Base-by-base conservation (phyloP, 37 sponge, comb jelly and placozoan genomes). In the Halichondria panicea region DNA sequence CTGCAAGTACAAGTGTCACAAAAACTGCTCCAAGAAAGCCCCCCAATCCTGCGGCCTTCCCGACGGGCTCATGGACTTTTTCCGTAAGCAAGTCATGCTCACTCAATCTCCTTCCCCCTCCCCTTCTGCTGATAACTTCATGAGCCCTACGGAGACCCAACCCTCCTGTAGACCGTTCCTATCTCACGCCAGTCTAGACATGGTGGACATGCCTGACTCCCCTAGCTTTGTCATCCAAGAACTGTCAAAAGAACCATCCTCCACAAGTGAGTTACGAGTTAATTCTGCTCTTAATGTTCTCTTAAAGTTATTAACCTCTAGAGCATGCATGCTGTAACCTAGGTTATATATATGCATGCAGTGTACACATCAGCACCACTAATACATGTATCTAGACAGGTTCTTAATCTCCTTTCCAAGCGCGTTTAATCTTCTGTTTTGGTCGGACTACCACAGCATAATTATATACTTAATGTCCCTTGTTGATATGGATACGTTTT, bases 11-110 rank as follows among this genome's bases (percentile, higher is more conserved):
- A 88, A 82, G 60, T 91, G 87, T 73, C 96, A 95, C 66, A 88
- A 82, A 72, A 66, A 70, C 11, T 95, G 96, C 70, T 66, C 83
- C 11, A 60, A 52, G 42, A 78, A 88, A 60, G 96, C 84, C 8
- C 96, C 96, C 21, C 78, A 82, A 37, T 88, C 89, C 21, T 95
- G 96, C 59, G 96, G 96, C 0, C 87, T 95, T 0, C 87, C 92
- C 33, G 80, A 42, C 15, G 89, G 78, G 25, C 78, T 88, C 36
- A 84, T 91, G 53, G 63, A 88, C 12, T 88, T 74, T 52, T 87
- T 80, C 80, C 76, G 79, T 39, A 34, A 79, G 73, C 94, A 89
- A 5, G 0, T 84, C 1, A 25, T 70, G 28, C 11, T 62, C 25
- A 50, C 58, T 12, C 53, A 3, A 36, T 44, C 68, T 22, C 70